Evolutionary conservation across 2,113 vertebrate genomes (phyloP), one percentile per base, ranked within the genome.

Genomic region (Hiodon tergisus): DNA sequence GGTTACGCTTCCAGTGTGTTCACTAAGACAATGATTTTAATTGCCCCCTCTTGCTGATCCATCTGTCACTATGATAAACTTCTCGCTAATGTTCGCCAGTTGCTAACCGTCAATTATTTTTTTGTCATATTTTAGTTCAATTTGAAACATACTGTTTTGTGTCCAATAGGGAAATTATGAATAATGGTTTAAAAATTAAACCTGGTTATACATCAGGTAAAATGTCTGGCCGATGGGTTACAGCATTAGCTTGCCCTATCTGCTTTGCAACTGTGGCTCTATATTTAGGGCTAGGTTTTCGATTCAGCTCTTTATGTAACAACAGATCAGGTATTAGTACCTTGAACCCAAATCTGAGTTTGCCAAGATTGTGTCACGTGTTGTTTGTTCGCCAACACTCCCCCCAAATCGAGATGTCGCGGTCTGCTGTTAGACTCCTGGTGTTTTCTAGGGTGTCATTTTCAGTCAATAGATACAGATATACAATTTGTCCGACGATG

Each of bases 301-400:
- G 74, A 82, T 31, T 80, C 82, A 72, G 69, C 77, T 54, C 60
- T 74, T 89, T 89, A 83, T 78, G 84, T 82, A 86, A 88, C 80
- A 73, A 65, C 74, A 69, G 83, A 81, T 84, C 84, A 77, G 76
- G 78, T 80, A 75, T 71, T 54, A 78, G 83, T 79, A 90, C 88
- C 82, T 90, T 90, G 88, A 84, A 88, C 88, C 81, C 65, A 1
- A 72, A 73, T 79, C 81, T 80, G 63, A 3, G 76, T 83, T 84
- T 80, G 83, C 67, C 59, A 73, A 72, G 78, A 76, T 87, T 87
- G 85, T 79, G 46, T 90, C 85, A 89, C 47, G 69, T 68, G 73
- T 79, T 80, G 71, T 76, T 80, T 69, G 47, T 31, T 74, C 81
- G 79, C 78, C 72, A 76, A 66, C 77, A 66, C 77, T 74, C 63